phyloP scores from a whole-genome alignment of 2,113 vertebrate species.

The Apteryx owenii region DNA sequence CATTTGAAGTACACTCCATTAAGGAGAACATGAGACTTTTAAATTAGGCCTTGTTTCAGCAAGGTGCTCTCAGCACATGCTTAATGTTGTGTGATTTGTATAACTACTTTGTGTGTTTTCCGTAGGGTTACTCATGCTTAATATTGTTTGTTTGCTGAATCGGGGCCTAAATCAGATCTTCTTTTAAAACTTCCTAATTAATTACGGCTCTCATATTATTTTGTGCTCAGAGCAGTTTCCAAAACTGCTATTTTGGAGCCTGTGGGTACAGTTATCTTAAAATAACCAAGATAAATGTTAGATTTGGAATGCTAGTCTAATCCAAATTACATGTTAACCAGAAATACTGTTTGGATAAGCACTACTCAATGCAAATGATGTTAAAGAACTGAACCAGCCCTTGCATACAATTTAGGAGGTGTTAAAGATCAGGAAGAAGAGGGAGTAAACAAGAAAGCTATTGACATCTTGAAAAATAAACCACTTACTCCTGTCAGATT shows the following conservation, averaged over 20 bases:
- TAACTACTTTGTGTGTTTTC: slow-evolving; percentile 34
- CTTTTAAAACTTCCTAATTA: slow-evolving; percentile 47
- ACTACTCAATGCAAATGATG: slow-evolving; percentile 23
- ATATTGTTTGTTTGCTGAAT: slow-evolving; percentile 54
- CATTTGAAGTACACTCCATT: slow-evolving; percentile 26
- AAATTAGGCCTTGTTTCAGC: slow-evolving; percentile 19
- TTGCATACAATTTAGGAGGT: background rate
- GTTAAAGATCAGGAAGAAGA: background rate
- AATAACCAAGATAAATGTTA: slow-evolving; percentile 60
- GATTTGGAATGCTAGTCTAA: slow-evolving; percentile 36
- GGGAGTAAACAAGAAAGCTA: background rate
- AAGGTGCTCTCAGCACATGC: slow-evolving; percentile 35
- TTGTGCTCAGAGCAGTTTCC: slow-evolving; percentile 42
- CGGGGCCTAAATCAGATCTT: slow-evolving; percentile 34
- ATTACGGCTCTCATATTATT: slow-evolving; percentile 42
- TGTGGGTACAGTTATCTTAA: slow-evolving; percentile 55
- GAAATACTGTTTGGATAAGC: slow-evolving; percentile 54
- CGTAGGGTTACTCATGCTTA: background rate
- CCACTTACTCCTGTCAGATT: slow-evolving; percentile 2
- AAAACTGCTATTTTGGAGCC: slow-evolving; percentile 38
- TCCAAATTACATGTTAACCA: slow-evolving; percentile 52
- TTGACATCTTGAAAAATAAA: background rate
- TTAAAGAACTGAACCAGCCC: background rate
- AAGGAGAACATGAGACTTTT: slow-evolving; percentile 1
- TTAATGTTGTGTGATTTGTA: slow-evolving; percentile 58